phyloP scores from a whole-genome alignment of 1,140 invertebrate genomes.

The Antheraea pernyi region DNA sequence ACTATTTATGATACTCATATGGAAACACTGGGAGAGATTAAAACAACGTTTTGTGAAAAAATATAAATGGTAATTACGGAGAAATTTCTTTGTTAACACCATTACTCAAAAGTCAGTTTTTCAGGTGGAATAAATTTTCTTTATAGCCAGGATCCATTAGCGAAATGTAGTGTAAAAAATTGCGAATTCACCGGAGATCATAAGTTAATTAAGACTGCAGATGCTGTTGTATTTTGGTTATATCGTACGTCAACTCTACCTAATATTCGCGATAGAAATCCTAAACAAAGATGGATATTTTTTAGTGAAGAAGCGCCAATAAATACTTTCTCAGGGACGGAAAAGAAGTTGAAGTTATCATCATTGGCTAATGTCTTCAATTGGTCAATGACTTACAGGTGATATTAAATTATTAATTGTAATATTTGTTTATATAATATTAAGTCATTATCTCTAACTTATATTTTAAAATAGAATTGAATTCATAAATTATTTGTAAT shows the following conservation, averaged over 20 bases:
- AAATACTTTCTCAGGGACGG: slow-evolving; percentile 45
- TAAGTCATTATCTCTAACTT: no score
- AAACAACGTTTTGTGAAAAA: slow-evolving; percentile 41
- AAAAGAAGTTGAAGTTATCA: slow-evolving; percentile 21
- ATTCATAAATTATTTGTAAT: no score
- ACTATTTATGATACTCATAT: slow-evolving; percentile 50
- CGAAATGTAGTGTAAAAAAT: slow-evolving; percentile 56
- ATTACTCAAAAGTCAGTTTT: background rate
- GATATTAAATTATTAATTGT: slow-evolving; percentile 1
- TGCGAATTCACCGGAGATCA: slow-evolving; percentile 52
- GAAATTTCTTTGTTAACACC: background rate
- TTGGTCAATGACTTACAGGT: slow-evolving; percentile 89
- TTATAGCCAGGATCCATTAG: slow-evolving; percentile 40
- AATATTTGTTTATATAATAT: no score
- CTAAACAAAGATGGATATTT: slow-evolving; percentile 56
- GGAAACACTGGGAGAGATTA: slow-evolving; percentile 57
- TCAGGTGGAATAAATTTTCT: background rate
- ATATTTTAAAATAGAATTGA: no score
- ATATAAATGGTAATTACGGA: slow-evolving; percentile 16
- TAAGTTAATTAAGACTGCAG: slow-evolving; percentile 33
- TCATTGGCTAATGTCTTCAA: slow-evolving; percentile 83
- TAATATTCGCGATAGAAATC: slow-evolving; percentile 29
- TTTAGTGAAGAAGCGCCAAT: slow-evolving; percentile 56
- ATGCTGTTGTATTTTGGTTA: slow-evolving; percentile 58
- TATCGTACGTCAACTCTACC: slow-evolving; percentile 44